These are phyloP conservation scores for Misgurnus anguillicaudatus DNA, from an alignment of 2,113 vertebrate species.

Conservation along the genomic window DNA sequence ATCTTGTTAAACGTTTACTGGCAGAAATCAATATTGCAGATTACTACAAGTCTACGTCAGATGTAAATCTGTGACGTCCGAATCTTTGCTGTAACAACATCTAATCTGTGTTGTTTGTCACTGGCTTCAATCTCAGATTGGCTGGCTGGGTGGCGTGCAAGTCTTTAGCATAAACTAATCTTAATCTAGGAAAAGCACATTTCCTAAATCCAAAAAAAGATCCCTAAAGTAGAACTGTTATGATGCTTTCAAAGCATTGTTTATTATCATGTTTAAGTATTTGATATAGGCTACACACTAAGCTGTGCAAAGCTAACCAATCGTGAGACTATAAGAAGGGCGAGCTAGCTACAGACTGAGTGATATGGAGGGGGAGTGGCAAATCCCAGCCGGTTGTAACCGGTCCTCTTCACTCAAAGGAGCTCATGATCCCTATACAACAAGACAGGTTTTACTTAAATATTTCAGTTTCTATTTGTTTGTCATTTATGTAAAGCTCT, in stretches of 20 bases:
- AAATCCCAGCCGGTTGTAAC: conserved; percentile 44
- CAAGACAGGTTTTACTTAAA: conserved; percentile 5
- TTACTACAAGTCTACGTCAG: conserved; percentile 44
- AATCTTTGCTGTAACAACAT: conserved; percentile 22
- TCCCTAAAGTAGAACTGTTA: background rate
- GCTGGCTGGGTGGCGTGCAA: background rate
- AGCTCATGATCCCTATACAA: conserved; percentile 17
- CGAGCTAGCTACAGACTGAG: background rate
- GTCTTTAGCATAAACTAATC: background rate
- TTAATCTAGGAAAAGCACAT: background rate
- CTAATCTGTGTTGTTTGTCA: conserved; percentile 17
- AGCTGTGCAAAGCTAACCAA: background rate
- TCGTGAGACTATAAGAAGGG: background rate
- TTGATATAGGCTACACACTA: no score
- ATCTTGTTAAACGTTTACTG: conserved; percentile 37
- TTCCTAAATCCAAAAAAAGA: background rate
- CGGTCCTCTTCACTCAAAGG: conserved; percentile 28
- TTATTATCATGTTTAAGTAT: no score
- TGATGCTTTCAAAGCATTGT: background rate
- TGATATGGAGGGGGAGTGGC: conserved; percentile 1
- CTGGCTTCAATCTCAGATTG: background rate
- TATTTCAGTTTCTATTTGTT: conserved; percentile 9
- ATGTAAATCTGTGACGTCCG: conserved; percentile 35
- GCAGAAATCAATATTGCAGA: conserved; percentile 31
- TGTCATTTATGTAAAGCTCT: conserved; percentile 18